phyloP scores from a whole-genome alignment of 2,113 vertebrate genomes.

The Pseudopodoces humilis region DNA sequence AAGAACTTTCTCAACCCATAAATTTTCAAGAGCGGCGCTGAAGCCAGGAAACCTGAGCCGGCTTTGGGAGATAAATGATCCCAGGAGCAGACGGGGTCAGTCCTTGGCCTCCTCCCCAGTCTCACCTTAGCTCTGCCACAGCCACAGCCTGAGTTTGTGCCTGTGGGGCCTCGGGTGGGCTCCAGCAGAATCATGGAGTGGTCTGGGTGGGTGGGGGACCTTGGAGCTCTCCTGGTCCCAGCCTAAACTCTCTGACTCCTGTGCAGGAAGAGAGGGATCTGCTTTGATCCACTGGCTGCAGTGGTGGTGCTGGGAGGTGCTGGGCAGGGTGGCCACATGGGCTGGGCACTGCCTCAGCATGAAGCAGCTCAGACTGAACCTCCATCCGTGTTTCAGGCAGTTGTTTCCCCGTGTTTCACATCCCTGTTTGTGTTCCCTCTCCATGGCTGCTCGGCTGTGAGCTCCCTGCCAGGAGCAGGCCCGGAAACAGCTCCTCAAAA shows the following conservation, averaged over 20 bases:
- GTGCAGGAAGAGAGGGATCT: not conserved
- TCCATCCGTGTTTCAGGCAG: not conserved
- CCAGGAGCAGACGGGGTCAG: conserved; percentile 56
- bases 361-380: not conserved
- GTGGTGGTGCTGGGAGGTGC: not conserved
- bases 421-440: not conserved
- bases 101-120: not conserved
- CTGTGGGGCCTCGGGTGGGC: rapidly evolving
- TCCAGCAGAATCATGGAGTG: not conserved
- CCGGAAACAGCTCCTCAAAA: conserved; percentile 41
- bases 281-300: not conserved
- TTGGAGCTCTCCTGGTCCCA: not conserved
- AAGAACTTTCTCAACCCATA: conserved; percentile 77
- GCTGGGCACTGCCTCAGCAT: rapidly evolving
- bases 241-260: rapidly evolving
- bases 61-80: conserved; percentile 22
- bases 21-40: conserved; percentile 63
- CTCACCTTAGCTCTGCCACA: not conserved
- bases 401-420: not conserved
- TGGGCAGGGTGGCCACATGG: not conserved
- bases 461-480: not conserved
- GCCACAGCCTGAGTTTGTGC: rapidly evolving
- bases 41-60: conserved; percentile 67
- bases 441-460: not conserved
- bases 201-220: too few relatives aligned